Evolutionary conservation across 2,113 vertebrate species (phyloP).

Genomic region (Cheirogaleus medius): DNA sequence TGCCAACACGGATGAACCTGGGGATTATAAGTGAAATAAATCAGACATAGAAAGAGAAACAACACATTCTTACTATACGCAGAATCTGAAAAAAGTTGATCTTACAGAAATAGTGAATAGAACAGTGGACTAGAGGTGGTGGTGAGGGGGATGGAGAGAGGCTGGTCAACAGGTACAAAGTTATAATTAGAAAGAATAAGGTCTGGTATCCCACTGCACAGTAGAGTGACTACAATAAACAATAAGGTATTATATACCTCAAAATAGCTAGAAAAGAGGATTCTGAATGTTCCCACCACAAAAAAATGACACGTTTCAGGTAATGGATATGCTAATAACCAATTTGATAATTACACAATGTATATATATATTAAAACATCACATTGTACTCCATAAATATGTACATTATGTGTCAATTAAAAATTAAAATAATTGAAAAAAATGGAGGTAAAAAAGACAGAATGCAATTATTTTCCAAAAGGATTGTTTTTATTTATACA

Average conservation of each 20-base stretch:
- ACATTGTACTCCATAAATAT: neutral
- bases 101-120: neutral
- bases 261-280: neutral
- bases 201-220: neutral
- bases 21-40: neutral
- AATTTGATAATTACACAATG: neutral
- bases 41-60: neutral
- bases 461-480: constrained; percentile 84
- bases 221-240: neutral
- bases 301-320: neutral
- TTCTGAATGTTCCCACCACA: neutral
- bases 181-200: neutral
- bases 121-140: neutral
- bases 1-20: neutral
- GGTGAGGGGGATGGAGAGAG: neutral
- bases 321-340: neutral
- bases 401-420: neutral
- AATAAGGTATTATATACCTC: neutral
- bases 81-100: neutral
- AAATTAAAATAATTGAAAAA: neutral
- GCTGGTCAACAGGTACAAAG: neutral
- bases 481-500: constrained; percentile 87
- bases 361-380: neutral
- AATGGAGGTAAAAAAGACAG: constrained; percentile 27
- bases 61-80: neutral